Evolutionary conservation across 1,140 invertebrate species (phyloP), one percentile per base, ranked within the genome.

Genomic region (Brachystomella parvula): DNA sequence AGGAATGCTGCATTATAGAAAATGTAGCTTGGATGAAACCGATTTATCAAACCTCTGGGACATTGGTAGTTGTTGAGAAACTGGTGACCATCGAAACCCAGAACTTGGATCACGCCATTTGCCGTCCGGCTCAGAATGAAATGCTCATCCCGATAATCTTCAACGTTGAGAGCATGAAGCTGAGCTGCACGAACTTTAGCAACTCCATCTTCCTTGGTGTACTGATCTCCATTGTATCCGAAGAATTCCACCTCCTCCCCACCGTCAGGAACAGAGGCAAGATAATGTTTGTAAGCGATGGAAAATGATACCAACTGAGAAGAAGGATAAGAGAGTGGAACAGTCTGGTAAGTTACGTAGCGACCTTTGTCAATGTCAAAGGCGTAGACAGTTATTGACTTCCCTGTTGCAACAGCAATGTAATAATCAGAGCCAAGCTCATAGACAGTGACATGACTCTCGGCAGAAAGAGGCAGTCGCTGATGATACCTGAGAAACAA

Each of bases 401-500:
- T 58, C 6, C 21, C 31, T 12, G 28, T 3, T 2, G 66, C 53
- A 39, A 61, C 21, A 39, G 57, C 35, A 53, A 68, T 65, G 17
- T 35, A 61, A n/a, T 31, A 64, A 9, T 19, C 21, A 3, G 58
- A 30, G 26, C 63, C 67, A 1, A 47, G 17, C 17, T 68, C 35
- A 61, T 65, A 39, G 2, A 65, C 66, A 24, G 49, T 29, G 3
- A 63, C 58, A 44, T 28, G 31, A 1, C 33, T 44, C 19, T 24
- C 29, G 3, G n/a, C 31, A 1, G 31, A 9, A 3, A 47, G 26
- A 21, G 58, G 26, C n/a, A 71, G 6, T 3, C 66, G 35, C 44
- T 71, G 69, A 2, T 49, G 60, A 63, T 63, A 71, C 69, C 69
- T 70, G 33, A 19, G 6, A 17, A 62, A 24, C n/a, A 44, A 60